These are phyloP conservation scores for Dioctria linearis DNA, from an alignment of 2,888 invertebrate species.

Conservation along the genomic window DNA sequence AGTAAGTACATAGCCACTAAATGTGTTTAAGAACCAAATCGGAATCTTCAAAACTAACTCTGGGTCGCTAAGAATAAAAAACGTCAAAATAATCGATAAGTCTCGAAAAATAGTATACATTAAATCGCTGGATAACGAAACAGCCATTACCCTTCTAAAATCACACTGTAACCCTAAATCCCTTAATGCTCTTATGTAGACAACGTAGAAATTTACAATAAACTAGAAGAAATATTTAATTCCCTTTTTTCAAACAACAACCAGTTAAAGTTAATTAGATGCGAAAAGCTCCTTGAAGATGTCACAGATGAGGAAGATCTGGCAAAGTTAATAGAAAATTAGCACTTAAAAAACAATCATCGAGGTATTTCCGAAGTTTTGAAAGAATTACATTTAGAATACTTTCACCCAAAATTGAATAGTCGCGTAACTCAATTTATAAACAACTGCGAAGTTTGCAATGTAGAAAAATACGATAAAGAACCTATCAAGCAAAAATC, in stretches of 20 bases:
- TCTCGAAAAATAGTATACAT: not conserved
- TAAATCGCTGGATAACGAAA: conserved; percentile 6
- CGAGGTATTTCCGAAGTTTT: no score
- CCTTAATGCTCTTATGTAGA: conserved; percentile 11
- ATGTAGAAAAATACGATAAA: conserved; percentile 58
- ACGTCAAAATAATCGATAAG: not conserved
- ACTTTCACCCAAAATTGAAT: not conserved
- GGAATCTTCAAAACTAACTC: conserved; percentile 87
- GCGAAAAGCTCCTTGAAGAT: conserved; percentile 21
- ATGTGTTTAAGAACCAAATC: conserved; percentile 93
- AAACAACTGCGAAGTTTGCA: conserved; percentile 54
- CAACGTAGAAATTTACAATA: not conserved
- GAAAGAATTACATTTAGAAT: no score
- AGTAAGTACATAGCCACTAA: conserved; percentile 77
- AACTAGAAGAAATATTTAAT: not conserved
- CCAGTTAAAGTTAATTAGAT: no score
- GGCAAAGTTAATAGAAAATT: conserved; percentile 56
- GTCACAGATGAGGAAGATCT: conserved; percentile 49
- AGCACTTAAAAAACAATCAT: not conserved
- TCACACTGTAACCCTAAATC: not conserved
- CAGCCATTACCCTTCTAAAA: not conserved
- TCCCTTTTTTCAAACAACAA: no score
- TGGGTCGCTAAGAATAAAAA: conserved; percentile 70
- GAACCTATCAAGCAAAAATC: conserved; percentile 58
- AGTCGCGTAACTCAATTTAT: no score